These are phyloP conservation scores for Pterocles gutturalis DNA, from an alignment of 2,113 vertebrate species.

Conservation along the genomic window DNA sequence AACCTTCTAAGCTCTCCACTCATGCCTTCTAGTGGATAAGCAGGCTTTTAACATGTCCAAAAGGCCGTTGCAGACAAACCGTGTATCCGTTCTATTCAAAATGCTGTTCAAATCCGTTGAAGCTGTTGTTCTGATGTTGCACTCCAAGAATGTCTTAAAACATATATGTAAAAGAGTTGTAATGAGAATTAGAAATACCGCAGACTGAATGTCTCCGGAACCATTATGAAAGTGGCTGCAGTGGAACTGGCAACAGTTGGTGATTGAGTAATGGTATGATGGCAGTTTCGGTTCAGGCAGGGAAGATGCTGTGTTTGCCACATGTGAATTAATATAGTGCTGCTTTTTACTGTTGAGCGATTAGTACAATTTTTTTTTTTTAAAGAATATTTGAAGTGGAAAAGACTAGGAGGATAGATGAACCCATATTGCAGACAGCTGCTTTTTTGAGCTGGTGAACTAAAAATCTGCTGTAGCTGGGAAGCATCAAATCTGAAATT, in stretches of 20 bases:
- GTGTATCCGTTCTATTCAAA: background rate
- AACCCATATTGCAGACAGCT: conserved; percentile 60
- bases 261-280: conserved; percentile 25
- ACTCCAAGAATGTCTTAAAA: background rate
- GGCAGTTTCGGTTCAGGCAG: conserved; percentile 9
- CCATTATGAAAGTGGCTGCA: conserved; percentile 27
- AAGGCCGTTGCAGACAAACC: background rate
- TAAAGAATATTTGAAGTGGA: conserved; percentile 21
- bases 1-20: background rate
- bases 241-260: conserved; percentile 19
- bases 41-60: background rate
- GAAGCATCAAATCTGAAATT: conserved; percentile 26
- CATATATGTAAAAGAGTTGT: conserved; percentile 15
- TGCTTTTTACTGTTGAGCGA: conserved; percentile 35
- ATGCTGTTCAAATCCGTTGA: background rate
- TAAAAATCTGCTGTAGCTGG: background rate
- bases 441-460: background rate
- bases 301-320: conserved; percentile 44
- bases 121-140: background rate
- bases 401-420: background rate
- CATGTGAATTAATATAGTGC: conserved; percentile 39
- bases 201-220: conserved; percentile 25
- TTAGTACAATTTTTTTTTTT: background rate
- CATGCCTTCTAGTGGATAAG: background rate
- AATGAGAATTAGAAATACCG: conserved; percentile 4